Conservation (phyloP, 2,888 invertebrate genomes). For the Papilio demoleus region DNA sequence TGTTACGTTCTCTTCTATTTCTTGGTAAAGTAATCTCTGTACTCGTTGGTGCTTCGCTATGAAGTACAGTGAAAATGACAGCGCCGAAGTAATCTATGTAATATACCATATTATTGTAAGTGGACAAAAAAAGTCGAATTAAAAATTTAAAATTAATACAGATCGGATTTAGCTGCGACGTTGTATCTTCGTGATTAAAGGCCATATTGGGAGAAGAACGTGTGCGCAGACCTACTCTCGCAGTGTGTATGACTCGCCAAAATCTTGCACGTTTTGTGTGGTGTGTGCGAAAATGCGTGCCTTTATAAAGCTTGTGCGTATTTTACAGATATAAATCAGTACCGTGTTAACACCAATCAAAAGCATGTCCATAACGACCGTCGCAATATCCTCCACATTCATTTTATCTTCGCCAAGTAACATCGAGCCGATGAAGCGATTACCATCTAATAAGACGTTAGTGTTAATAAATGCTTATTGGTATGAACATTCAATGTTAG, state of each 20-base stretch:
- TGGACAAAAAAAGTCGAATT: background rate
- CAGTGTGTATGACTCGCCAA: too few relatives aligned
- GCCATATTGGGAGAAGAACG: too few relatives aligned
- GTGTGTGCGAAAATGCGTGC: background rate
- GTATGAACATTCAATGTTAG: too few relatives aligned
- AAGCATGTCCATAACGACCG: slow-evolving; percentile 86
- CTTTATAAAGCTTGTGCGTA: too few relatives aligned
- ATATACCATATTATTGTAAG: background rate
- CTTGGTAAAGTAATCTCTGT: slow-evolving; percentile 85
- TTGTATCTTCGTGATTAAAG: too few relatives aligned
- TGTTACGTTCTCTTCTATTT: slow-evolving; percentile 71
- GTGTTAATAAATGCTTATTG: background rate
- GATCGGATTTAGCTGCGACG: too few relatives aligned
- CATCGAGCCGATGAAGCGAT: slow-evolving; percentile 80
- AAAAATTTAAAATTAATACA: too few relatives aligned
- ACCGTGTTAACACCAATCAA: slow-evolving; percentile 87
- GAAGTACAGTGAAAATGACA: slow-evolving; percentile 86
- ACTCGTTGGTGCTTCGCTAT: slow-evolving; percentile 85
- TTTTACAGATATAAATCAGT: slow-evolving; percentile 44
- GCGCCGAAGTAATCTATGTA: slow-evolving; percentile 83
- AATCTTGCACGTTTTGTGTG: background rate
- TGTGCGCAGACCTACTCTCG: too few relatives aligned
- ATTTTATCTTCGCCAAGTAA: slow-evolving; percentile 81
- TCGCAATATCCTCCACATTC: slow-evolving; percentile 84
- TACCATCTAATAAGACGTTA: slow-evolving; percentile 45